These are phyloP conservation scores for Microctenopoma steveboyesi DNA, from an alignment of 2,797 vertebrate species.

Conservation along the genomic window DNA sequence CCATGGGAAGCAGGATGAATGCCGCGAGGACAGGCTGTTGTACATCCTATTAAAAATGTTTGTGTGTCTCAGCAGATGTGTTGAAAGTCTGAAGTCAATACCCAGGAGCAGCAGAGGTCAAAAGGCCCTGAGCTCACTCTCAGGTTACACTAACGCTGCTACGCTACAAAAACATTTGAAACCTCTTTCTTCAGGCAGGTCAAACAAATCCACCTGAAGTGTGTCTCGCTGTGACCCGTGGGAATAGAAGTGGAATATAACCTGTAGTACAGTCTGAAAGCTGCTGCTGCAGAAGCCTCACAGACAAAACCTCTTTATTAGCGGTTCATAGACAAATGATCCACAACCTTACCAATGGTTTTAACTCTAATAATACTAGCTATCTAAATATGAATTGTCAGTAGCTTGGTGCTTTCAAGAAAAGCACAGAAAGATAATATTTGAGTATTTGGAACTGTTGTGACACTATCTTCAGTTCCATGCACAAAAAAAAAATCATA, in stretches of 20 bases:
- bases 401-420: background rate
- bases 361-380: background rate
- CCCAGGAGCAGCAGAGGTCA: conserved; percentile 45
- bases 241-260: conserved; percentile 25
- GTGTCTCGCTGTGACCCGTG: conserved; percentile 24
- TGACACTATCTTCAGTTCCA: conserved; percentile 4
- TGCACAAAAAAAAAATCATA: conserved; percentile 1
- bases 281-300: conserved; percentile 15
- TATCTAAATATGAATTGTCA: conserved; percentile 2
- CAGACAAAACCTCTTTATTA: conserved; percentile 13
- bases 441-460: conserved; percentile 6
- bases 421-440: background rate
- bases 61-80: conserved; percentile 59
- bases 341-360: conserved; percentile 8
- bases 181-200: conserved; percentile 49
- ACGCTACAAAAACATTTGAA: conserved; percentile 49
- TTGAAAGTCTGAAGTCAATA: conserved; percentile 48
- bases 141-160: conserved; percentile 45
- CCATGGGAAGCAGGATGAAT: conserved; percentile 19
- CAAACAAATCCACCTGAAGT: conserved; percentile 58
- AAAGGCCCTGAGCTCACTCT: conserved; percentile 44
- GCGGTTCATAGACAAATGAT: conserved; percentile 22
- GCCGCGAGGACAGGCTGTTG: conserved; percentile 14
- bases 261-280: conserved; percentile 36
- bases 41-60: conserved; percentile 42